Evolutionary conservation across 1,140 invertebrate species (phyloP).

Genomic region (Lordiphosa mommai): DNA sequence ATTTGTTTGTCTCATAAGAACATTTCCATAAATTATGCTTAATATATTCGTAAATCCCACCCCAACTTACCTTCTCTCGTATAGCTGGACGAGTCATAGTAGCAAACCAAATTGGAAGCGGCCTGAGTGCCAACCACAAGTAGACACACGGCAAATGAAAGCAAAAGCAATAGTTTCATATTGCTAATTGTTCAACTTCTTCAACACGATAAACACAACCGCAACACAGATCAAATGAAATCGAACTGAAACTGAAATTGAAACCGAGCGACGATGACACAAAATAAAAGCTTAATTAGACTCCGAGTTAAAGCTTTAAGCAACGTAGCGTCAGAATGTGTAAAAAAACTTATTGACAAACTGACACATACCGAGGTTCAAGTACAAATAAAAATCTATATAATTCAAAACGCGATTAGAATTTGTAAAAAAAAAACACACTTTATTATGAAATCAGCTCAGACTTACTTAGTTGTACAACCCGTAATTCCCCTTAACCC

Average conservation of each 20-base stretch:
- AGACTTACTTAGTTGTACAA: not conserved
- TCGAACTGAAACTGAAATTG: conserved; percentile 58
- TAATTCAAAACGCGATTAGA: conserved; percentile 50
- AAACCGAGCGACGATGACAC: conserved; percentile 41
- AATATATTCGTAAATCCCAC: no score
- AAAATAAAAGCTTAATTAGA: conserved; percentile 27
- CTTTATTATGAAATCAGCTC: conserved; percentile 1
- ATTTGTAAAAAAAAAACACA: conserved; percentile 12
- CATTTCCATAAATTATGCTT: no score
- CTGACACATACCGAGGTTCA: conserved; percentile 20
- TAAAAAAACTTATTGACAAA: conserved; percentile 27
- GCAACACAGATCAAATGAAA: conserved; percentile 55
- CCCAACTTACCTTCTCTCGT: conserved; percentile 83
- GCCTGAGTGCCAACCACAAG: conserved; percentile 40
- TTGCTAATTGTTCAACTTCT: conserved; percentile 3
- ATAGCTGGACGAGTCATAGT: conserved; percentile 85
- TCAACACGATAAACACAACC: conserved; percentile 40
- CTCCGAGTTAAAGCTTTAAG: not conserved
- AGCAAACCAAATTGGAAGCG: conserved; percentile 84
- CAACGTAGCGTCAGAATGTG: conserved; percentile 28
- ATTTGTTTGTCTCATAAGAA: no score
- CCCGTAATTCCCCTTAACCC: conserved; percentile 32
- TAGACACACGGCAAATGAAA: conserved; percentile 39
- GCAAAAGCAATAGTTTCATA: conserved; percentile 54
- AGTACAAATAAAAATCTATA: conserved; percentile 14